Conservation (phyloP, 2,888 invertebrate genomes). For the Piscicola geometra region DNA sequence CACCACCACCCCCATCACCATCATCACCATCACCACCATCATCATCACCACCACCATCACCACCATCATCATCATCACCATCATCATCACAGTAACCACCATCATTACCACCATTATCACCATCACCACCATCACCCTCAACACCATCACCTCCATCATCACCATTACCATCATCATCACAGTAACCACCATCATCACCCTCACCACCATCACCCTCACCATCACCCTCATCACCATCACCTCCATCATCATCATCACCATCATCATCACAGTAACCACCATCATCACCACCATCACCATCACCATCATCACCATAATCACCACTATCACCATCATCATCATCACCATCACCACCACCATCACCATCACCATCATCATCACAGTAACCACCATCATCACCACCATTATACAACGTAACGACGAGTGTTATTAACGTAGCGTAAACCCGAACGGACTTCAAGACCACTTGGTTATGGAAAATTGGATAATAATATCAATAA, state of each 20-base stretch:
- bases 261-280: no score
- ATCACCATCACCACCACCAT: constrained; percentile 58
- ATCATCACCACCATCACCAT: neutral
- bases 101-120: neutral
- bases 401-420: neutral
- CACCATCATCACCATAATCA: neutral
- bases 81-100: no score
- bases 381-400: neutral
- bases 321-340: neutral
- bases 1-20: neutral
- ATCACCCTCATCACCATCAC: constrained; percentile 56
- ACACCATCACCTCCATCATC: constrained; percentile 59
- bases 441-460: no score
- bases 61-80: no score
- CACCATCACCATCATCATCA: no score
- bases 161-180: no score
- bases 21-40: neutral
- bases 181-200: neutral
- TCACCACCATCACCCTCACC: neutral
- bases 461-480: no score
- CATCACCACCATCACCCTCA: neutral
- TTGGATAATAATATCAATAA: no score
- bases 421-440: no score
- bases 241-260: no score
- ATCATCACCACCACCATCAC: constrained; percentile 59